phyloP scores from a whole-genome alignment of 30 jellyfish, hydroid and myxozoan genomes.

The Chrysaora quinquecirrha region DNA sequence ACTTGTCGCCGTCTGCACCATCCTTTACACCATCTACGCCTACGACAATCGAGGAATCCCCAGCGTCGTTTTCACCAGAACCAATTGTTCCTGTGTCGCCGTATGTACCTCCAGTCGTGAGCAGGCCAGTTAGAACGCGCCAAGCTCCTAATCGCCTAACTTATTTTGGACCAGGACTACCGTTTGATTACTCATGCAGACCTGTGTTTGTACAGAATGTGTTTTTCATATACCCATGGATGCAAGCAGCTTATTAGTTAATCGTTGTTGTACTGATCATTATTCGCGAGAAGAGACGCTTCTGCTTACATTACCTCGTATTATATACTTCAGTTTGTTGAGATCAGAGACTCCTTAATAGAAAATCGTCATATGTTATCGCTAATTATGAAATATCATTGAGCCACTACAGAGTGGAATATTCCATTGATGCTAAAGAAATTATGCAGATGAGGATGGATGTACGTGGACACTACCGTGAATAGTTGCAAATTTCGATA shows the following conservation, averaged over 20 bases:
- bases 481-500: not conserved
- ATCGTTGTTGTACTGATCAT: not conserved
- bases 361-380: not conserved
- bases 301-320: not conserved
- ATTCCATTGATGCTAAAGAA: not conserved
- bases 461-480: not conserved
- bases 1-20: conserved; percentile 1
- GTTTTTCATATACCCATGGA: not conserved
- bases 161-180: not conserved
- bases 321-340: not conserved
- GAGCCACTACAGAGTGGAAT: not conserved
- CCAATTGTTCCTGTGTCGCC: not conserved
- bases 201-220: not conserved
- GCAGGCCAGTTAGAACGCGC: not conserved
- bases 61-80: not conserved
- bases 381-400: not conserved
- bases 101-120: not conserved
- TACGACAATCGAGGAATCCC: not conserved
- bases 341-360: not conserved
- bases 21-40: not conserved
- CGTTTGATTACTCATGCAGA: not conserved
- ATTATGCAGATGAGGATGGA: not conserved
- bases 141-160: not conserved
- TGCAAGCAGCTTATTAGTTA: not conserved
- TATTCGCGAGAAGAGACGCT: not conserved